Evolutionary conservation across 2,113 vertebrate species (phyloP).

Genomic region (Heteronetta atricapilla): DNA sequence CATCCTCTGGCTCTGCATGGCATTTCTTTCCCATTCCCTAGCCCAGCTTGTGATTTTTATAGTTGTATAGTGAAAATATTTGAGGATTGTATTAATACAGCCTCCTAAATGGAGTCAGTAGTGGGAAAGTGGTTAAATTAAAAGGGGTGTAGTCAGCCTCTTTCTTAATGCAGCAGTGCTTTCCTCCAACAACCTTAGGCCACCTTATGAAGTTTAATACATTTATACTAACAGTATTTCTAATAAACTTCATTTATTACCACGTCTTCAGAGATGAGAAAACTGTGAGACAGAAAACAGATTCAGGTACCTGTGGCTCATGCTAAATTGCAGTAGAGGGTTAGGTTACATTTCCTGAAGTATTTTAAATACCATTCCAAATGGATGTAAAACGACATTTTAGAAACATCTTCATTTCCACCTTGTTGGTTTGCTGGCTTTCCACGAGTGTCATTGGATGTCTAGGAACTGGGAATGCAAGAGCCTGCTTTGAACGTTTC

Average conservation of each 20-base stretch:
- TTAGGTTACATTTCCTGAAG: not conserved
- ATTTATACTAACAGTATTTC: not conserved
- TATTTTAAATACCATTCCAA: not conserved
- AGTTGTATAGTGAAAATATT: not conserved
- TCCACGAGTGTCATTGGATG: not conserved
- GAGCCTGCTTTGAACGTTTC: not conserved
- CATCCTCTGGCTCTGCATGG: not conserved
- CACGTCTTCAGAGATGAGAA: not conserved
- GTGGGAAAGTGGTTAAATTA: not conserved
- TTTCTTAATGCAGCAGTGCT: not conserved
- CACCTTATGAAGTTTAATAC: not conserved
- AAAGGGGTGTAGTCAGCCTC: not conserved
- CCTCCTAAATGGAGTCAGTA: not conserved
- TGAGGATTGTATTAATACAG: not conserved
- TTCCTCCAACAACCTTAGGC: not conserved
- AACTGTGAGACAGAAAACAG: not conserved
- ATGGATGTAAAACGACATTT: not conserved
- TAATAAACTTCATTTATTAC: not conserved
- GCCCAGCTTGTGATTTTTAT: not conserved
- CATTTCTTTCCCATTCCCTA: not conserved
- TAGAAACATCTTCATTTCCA: not conserved
- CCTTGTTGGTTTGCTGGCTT: not conserved
- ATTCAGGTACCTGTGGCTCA: not conserved
- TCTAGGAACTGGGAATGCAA: not conserved
- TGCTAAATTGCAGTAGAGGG: not conserved